phyloP scores from a whole-genome alignment of 1,140 invertebrate species.

The Drosophila persimilis region DNA sequence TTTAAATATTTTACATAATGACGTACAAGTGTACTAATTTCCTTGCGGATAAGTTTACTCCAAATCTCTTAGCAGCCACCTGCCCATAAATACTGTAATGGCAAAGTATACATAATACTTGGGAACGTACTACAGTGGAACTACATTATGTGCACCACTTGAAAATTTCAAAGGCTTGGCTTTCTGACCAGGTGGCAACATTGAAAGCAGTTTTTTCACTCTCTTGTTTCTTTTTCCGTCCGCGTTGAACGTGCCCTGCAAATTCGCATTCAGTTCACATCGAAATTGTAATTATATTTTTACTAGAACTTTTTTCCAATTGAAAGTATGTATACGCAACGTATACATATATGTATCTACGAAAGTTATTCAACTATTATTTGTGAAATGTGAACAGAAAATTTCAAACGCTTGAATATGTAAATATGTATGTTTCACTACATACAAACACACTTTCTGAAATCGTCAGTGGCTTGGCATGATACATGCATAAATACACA shows the following conservation, averaged over 20 bases:
- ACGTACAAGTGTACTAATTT: slow-evolving; percentile 3
- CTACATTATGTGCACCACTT: not conserved
- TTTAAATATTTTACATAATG: slow-evolving; percentile 63
- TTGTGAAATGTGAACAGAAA: slow-evolving; percentile 12
- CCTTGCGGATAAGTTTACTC: not conserved
- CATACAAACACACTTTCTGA: slow-evolving; percentile 51
- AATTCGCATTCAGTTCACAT: slow-evolving; percentile 37
- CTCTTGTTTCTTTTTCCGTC: slow-evolving; percentile 62
- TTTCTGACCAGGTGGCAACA: slow-evolving; percentile 56
- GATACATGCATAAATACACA: not conserved
- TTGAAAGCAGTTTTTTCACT: slow-evolving; percentile 48
- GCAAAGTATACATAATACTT: not conserved
- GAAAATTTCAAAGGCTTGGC: not conserved
- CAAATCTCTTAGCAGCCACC: too few species aligned
- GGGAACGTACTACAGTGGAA: too few species aligned
- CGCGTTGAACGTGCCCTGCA: slow-evolving; percentile 42
- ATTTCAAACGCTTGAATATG: slow-evolving; percentile 12
- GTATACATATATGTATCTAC: not conserved
- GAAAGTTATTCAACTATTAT: not conserved
- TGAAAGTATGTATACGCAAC: not conserved
- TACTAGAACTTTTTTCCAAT: not conserved
- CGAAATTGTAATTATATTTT: slow-evolving; percentile 39
- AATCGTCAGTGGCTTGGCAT: slow-evolving; percentile 56
- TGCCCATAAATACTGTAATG: not conserved
- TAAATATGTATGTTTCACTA: slow-evolving; percentile 23